Base-by-base conservation (phyloP, 1,140 invertebrate species). In the Drosophila chauvacae region DNA sequence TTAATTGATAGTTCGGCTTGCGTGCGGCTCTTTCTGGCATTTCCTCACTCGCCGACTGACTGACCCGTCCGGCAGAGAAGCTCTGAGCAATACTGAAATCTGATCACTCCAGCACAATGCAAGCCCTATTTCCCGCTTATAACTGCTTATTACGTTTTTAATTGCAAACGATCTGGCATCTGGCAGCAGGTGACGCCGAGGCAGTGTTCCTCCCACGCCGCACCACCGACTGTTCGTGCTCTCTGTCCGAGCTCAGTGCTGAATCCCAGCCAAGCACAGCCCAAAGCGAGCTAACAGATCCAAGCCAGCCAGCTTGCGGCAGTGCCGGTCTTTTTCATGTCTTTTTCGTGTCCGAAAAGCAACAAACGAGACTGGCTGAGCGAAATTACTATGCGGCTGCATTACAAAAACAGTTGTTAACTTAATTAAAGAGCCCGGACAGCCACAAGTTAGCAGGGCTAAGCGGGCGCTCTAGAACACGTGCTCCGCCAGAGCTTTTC, bases 371-470 rank as follows among this genome's bases (percentile, higher is more conserved):
- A 62, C 57, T 60, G 62, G 30, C 45, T 2, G 39, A 47, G 18
- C 42, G 42, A 90, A 88, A 88, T 78, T 83, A 63, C 83, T 51
- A 44, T 59, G 57, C 64, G 65, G 68, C 57, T 77, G 71, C 72
- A 60, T 62, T 69, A 66, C 35, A 62, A 61, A 69, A 79, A 81
- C 81, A 76, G 77, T 81, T 81, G 77, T 81, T 88, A 90, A 88
- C 74, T 85, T 90, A 88, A 81, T 88, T 90, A 90, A 75, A 90
- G 81, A 73, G 65, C 47, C 75, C 48, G 41, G 72, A 50, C 35
- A 55, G 51, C 47, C 59, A 79, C 74, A 72, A 53, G 80, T 55
- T 68, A 74, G 41, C 45, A 68, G 68, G 62, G 61, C 45, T 64
- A 74, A 71, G 51, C 45, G 42, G 37, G 4, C 33, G 47, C 37